These are phyloP conservation scores for Cyprinus carpio DNA, from an alignment of 2,113 vertebrate species.

Conservation along the genomic window DNA sequence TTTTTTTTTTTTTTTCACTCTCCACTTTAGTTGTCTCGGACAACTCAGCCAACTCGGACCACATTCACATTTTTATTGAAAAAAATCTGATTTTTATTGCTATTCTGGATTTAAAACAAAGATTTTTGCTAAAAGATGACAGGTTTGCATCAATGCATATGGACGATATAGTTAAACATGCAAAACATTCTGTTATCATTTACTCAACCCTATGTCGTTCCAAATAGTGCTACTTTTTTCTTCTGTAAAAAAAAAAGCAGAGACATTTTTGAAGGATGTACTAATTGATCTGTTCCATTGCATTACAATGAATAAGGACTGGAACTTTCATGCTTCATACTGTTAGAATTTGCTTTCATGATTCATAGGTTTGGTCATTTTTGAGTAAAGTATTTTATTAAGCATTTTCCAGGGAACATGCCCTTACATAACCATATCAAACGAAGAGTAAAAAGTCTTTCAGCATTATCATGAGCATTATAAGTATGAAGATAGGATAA, in stretches of 20 bases:
- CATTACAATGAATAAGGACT: not conserved
- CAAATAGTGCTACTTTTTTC: not conserved
- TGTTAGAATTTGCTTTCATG: not conserved
- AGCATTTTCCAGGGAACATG: no score
- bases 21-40: not conserved
- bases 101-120: not conserved
- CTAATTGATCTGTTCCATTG: not conserved
- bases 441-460: not conserved
- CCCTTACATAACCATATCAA: not conserved
- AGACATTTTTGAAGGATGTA: not conserved
- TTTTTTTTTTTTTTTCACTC: not conserved
- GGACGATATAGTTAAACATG: not conserved
- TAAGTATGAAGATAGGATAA: not conserved
- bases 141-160: not conserved
- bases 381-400: not conserved
- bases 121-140: not conserved
- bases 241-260: not conserved
- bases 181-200: not conserved
- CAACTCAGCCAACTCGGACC: no score
- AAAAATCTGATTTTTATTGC: not conserved
- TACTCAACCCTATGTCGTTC: not conserved
- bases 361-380: not conserved
- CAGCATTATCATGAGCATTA: not conserved
- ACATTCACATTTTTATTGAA: not conserved
- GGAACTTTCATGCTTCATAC: not conserved